Evolutionary conservation across 2,888 invertebrate species (phyloP), one percentile per base, ranked within the genome.

Genomic region (Cantharis rufa): DNA sequence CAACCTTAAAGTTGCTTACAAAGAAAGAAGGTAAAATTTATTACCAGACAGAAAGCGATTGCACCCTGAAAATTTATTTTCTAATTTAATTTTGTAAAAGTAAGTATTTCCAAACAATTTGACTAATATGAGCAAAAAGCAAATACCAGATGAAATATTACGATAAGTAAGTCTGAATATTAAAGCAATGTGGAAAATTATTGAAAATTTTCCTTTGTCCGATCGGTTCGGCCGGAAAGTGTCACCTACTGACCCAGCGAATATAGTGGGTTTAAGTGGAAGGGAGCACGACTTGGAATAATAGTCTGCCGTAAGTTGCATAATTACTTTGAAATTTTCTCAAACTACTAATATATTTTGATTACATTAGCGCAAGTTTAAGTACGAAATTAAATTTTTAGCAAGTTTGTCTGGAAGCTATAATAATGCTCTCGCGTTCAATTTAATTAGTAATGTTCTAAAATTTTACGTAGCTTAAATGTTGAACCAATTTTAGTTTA

Each of bases 391-490:
- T 48, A n/a, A 48, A 48, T 48, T 48, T 48, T 48, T 48, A n/a
- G n/a, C 7, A n/a, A 48, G 48, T 48, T 48, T 48, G 7, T n/a
- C 7, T 48, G n/a, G 48, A 48, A 9, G 48, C n/a, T n/a, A n/a
- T n/a, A 48, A 48, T 48, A 48, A 48, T 48, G 48, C 48, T 48
- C n/a, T 48, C n/a, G n/a, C 48, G n/a, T 48, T 48, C n/a, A 48
- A 48, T 48, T 48, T 48, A 48, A 48, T 48, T 48, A 48, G 48
- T n/a, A 48, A n/a, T 48, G 48, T 48, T 64, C 71, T 71, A 68
- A 27, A 24, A 69, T 72, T 76, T 72, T 71, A 48, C 48, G 62
- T 16, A 63, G 69, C 69, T 64, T 75, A 64, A 70, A 70, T 74
- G 48, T 48, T 32, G 5, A 48, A 48, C 48, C n/a, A 68, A 71